phyloP scores from a whole-genome alignment of 2,888 invertebrate species.

The Pterostichus niger region DNA sequence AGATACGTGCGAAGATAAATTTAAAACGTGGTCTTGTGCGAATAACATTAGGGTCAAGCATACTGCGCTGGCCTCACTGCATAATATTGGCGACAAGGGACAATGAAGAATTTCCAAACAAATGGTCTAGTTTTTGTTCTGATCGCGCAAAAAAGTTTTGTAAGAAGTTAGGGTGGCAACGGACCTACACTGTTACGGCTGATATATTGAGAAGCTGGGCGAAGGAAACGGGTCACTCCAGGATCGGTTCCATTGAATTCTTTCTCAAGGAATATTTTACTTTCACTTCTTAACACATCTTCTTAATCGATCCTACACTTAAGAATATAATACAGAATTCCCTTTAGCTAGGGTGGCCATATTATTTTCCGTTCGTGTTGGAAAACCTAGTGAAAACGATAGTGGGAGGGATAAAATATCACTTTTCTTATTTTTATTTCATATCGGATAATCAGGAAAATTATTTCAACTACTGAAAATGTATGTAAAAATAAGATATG shows the following conservation, averaged over 20 bases:
- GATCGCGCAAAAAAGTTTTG: constrained; percentile 54
- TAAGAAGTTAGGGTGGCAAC: constrained; percentile 42
- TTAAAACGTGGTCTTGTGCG: constrained; percentile 51
- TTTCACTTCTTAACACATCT: not conserved
- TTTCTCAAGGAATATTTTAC: constrained; percentile 2
- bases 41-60: constrained; percentile 58
- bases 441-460: no score
- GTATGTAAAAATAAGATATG: no score
- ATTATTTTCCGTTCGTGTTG: no score
- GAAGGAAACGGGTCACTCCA: constrained; percentile 12
- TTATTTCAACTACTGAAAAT: no score
- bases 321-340: no score
- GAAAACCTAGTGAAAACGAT: no score
- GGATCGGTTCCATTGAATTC: constrained; percentile 6
- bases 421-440: no score
- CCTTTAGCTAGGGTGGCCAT: no score
- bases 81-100: constrained; percentile 57
- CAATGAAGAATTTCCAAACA: constrained; percentile 58
- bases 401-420: no score
- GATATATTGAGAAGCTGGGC: constrained; percentile 53
- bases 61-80: constrained; percentile 33
- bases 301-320: constrained; percentile 3
- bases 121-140: constrained; percentile 52
- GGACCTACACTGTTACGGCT: constrained; percentile 50
- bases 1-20: constrained; percentile 44